Percentiles rank a stretch among this genome's conserved stretches.
These are phyloP conservation scores for Eurytoma adleriae DNA, from an alignment of 2,888 invertebrate genomes.

Conservation along the genomic window DNA sequence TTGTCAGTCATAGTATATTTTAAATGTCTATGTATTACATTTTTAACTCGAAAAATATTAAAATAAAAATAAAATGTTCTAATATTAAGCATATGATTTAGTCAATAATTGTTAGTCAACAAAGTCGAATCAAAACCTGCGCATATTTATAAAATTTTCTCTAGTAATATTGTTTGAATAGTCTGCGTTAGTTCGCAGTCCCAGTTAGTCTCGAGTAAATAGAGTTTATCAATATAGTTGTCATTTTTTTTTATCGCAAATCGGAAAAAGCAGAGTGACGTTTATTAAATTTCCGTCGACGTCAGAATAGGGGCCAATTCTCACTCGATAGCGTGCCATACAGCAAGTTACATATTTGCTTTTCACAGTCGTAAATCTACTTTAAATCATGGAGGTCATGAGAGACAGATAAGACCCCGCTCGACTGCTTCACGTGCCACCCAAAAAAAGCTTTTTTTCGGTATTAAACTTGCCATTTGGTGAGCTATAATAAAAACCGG, in stretches of 20 bases:
- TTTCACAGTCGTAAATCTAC: slow-evolving; percentile 7
- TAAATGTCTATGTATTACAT: no score
- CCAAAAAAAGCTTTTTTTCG: background rate
- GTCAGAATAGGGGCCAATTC: background rate
- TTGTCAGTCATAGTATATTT: no score
- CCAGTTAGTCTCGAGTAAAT: background rate
- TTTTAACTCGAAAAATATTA: no score
- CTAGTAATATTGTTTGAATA: slow-evolving; percentile 51
- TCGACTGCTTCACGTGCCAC: background rate
- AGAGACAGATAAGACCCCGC: background rate
- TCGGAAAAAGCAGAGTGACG: no score
- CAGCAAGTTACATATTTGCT: background rate
- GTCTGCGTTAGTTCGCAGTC: background rate
- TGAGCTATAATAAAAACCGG: background rate
- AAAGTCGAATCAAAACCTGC: slow-evolving; percentile 22
- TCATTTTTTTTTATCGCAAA: background rate
- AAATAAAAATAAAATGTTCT: slow-evolving; percentile 61
- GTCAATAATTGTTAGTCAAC: slow-evolving; percentile 53
- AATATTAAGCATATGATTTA: slow-evolving; percentile 60
- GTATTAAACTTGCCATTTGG: background rate
- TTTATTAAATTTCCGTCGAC: background rate
- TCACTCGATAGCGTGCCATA: background rate
- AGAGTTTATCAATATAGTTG: background rate
- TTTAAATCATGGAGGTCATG: background rate
- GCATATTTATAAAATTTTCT: slow-evolving; percentile 47